Conservation (phyloP, 2,113 vertebrate genomes). For the Macrotus californicus region DNA sequence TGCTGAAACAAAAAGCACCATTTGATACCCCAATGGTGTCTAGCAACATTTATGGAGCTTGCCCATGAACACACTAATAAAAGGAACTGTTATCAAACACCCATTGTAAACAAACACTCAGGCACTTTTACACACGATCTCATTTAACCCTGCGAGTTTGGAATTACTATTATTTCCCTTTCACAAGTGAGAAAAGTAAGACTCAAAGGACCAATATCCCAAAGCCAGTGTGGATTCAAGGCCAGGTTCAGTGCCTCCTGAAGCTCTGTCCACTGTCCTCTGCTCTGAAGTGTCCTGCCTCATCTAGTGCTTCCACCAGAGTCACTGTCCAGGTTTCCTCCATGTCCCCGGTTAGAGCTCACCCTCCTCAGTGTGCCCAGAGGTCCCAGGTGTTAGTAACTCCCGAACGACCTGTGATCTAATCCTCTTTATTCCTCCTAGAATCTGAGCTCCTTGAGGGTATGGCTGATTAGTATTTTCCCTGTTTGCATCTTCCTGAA, state of each 20-base stretch:
- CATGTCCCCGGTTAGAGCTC: background rate
- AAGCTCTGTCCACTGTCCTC: background rate
- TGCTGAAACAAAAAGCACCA: constrained; percentile 18
- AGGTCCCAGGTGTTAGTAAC: background rate
- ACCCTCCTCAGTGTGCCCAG: background rate
- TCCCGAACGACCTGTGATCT: background rate
- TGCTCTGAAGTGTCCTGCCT: background rate
- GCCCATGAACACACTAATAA: background rate
- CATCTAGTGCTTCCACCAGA: background rate
- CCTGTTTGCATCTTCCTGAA: constrained; percentile 9
- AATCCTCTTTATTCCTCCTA: background rate
- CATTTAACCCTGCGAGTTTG: constrained; percentile 5
- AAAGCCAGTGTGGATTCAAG: background rate
- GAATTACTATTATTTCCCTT: background rate
- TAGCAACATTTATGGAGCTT: background rate
- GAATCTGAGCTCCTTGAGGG: background rate
- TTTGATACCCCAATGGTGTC: background rate
- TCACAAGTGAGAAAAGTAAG: background rate
- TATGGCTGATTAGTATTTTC: background rate
- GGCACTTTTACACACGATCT: background rate
- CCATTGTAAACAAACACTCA: background rate
- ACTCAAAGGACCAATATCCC: background rate
- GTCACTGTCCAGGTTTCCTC: background rate
- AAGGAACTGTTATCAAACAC: background rate
- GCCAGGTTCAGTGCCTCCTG: background rate